Evolutionary conservation across 2,888 invertebrate genomes (phyloP), one percentile per base, ranked within the genome.

Genomic region (Noctuana brunneofusca): DNA sequence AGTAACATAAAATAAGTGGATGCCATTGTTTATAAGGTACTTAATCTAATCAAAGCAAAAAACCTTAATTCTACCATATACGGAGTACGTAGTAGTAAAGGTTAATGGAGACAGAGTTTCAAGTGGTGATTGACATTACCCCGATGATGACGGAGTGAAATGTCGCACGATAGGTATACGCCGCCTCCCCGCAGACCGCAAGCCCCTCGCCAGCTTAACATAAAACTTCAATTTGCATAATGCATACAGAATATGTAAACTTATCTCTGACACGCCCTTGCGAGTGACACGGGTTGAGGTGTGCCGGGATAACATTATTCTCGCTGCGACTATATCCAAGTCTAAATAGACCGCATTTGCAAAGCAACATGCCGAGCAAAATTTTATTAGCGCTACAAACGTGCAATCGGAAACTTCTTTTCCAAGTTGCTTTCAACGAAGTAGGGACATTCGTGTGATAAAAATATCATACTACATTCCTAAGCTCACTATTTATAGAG

Each of bases 191-290:
- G 64, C 69, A 32, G 20, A 71, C 66, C 71, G 64, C 71, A 46
- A 24, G 12, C 16, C 56, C 72, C 73, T 72, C 71, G 66, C 70
- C 73, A 72, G 80, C 84, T 89, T 89, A 84, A 89, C 89, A 90
- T 90, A 91, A 90, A 89, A 88, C 84, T 86, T 83, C 85, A 82
- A 89, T 91, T 87, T 87, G 89, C 90, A 91, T 90, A 89, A 90
- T 91, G 87, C 89, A 91, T 89, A 86, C 84, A 78, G 87, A 89
- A 88, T 89, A 89, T 88, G 87, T 89, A 87, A 88, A 89, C 86
- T 87, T 87, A 89, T 88, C 88, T 87, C 76, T 70, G 87, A 84
- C 89, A 87, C 90, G 86, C 89, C 89, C 89, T 86, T 85, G 80
- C 81, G 76, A 79, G 86, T 88, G 89, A 88, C 88, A 86, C 78